phyloP scores from a whole-genome alignment of 2,797 vertebrate genomes.

The Coracias cyanogaster region DNA sequence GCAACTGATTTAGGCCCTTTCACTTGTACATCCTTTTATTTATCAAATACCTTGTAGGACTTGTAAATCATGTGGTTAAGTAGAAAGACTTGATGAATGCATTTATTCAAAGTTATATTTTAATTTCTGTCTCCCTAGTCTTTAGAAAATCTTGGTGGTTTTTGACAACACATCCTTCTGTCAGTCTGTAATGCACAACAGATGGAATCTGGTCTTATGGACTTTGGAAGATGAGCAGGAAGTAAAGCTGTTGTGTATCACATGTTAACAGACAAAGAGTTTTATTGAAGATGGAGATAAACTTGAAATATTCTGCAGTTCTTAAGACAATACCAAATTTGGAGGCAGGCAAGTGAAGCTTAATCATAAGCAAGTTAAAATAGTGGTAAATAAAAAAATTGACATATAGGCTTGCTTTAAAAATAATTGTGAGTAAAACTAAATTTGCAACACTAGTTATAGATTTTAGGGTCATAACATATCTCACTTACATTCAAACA shows the following conservation, averaged over 20 bases:
- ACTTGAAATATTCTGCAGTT: neutral
- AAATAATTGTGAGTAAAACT: neutral
- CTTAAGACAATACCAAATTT: neutral
- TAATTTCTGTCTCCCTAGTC: neutral
- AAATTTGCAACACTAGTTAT: neutral
- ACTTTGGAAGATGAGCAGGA: conserved; percentile 68
- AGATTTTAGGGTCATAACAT: neutral
- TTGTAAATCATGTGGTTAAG: neutral
- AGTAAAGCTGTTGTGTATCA: conserved; percentile 33
- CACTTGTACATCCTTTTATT: neutral
- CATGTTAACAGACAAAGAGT: neutral
- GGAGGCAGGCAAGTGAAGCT: neutral
- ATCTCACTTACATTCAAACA: neutral
- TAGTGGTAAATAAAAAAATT: neutral
- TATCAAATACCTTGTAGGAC: neutral
- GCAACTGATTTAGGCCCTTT: neutral
- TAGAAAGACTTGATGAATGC: neutral
- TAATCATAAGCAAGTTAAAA: neutral
- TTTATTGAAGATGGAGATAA: neutral
- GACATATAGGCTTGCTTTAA: neutral
- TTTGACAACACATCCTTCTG: conserved; percentile 8
- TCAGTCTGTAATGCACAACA: conserved; percentile 16
- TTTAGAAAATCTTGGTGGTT: neutral
- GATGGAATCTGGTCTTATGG: conserved; percentile 57
- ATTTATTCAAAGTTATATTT: neutral